A percentile compares a stretch with the other conserved stretches of the same genome.
These are phyloP conservation scores for Platyscapa corneri DNA, from an alignment of 1,140 invertebrate genomes.

Conservation along the genomic window DNA sequence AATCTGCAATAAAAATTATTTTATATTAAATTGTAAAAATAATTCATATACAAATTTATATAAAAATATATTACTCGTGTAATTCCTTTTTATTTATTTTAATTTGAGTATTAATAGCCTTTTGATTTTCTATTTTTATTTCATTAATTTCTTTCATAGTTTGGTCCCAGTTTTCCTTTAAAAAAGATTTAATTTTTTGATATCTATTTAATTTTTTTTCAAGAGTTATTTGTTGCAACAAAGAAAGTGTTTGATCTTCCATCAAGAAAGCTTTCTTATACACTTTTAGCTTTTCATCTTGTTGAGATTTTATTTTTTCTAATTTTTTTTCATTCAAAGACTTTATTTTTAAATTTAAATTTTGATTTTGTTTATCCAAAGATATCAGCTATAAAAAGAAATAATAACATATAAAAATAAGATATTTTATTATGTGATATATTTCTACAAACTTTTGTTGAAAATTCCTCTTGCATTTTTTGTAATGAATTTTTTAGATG, in stretches of 20 bases:
- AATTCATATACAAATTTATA: slow-evolving; percentile 3
- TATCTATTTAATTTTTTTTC: slow-evolving; percentile 76
- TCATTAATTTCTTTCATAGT: slow-evolving; percentile 76
- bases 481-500: slow-evolving; percentile 65
- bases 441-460: slow-evolving; percentile 58
- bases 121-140: slow-evolving; percentile 71
- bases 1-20: slow-evolving; percentile 57
- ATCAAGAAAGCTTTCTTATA: slow-evolving; percentile 69
- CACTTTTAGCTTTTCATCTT: slow-evolving; percentile 65
- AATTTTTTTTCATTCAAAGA: slow-evolving; percentile 67
- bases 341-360: slow-evolving; percentile 64
- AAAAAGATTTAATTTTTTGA: slow-evolving; percentile 76
- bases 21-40: too few relatives aligned
- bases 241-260: slow-evolving; percentile 70
- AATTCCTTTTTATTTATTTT: slow-evolving; percentile 72
- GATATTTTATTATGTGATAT: neutral
- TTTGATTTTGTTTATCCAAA: slow-evolving; percentile 65
- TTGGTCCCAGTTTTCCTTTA: slow-evolving; percentile 78
- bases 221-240: slow-evolving; percentile 71
- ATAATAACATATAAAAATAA: slow-evolving; percentile 24
- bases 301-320: slow-evolving; percentile 64
- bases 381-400: slow-evolving; percentile 56
- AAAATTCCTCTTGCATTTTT: slow-evolving; percentile 68
- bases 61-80: slow-evolving; percentile 62
- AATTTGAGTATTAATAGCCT: slow-evolving; percentile 70